Evolutionary conservation across 2,888 invertebrate species (phyloP).

Genomic region (Rutpela maculata): DNA sequence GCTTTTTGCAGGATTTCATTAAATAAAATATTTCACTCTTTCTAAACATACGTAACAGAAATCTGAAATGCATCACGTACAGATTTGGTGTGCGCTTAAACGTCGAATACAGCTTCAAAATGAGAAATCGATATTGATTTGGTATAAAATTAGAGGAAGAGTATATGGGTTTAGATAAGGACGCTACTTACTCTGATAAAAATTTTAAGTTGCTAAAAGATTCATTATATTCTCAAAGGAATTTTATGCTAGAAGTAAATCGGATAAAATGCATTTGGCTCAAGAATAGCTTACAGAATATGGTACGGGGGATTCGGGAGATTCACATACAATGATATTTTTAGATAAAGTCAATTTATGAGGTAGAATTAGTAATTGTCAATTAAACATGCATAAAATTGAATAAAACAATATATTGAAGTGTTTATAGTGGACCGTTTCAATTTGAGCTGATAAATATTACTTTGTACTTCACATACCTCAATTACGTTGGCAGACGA

Average conservation of each 20-base stretch:
- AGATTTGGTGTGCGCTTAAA: slow-evolving; percentile 7
- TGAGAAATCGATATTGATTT: slow-evolving; percentile 20
- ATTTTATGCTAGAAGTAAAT: neutral
- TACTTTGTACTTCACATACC: too few relatives aligned
- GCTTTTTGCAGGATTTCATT: neutral
- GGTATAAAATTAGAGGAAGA: slow-evolving; percentile 7
- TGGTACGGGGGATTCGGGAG: neutral
- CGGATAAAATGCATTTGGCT: neutral
- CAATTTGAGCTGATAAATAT: too few relatives aligned
- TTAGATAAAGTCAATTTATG: too few relatives aligned
- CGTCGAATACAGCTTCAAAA: slow-evolving; percentile 10
- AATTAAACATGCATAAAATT: too few relatives aligned
- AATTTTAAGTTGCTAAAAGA: slow-evolving; percentile 23
- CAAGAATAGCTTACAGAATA: neutral
- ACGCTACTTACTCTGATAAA: slow-evolving; percentile 4
- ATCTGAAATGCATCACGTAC: slow-evolving; percentile 24
- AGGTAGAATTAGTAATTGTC: too few relatives aligned
- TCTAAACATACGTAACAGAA: neutral
- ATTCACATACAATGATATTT: too few relatives aligned
- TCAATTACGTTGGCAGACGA: too few relatives aligned
- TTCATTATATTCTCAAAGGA: slow-evolving; percentile 10
- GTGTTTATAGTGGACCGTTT: too few relatives aligned
- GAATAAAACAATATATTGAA: too few relatives aligned
- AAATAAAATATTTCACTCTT: neutral
- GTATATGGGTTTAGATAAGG: neutral